phyloP scores from a whole-genome alignment of 2,113 vertebrate species.

The Cervus canadensis region DNA sequence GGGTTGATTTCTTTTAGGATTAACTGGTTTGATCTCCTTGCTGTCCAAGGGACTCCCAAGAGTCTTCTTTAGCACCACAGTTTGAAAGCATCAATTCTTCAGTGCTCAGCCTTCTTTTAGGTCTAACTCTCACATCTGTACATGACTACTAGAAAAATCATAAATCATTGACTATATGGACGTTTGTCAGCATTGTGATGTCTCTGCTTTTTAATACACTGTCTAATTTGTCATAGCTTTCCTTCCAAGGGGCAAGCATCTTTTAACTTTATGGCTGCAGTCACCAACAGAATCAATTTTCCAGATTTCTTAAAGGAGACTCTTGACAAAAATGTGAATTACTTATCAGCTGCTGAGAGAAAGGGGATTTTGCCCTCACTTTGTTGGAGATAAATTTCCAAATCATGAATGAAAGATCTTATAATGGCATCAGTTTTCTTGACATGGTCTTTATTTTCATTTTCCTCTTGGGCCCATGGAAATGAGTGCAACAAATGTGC shows the following conservation, averaged over 20 bases:
- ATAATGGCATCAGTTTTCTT: not conserved
- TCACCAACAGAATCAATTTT: constrained; percentile 46
- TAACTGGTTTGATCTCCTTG: not conserved
- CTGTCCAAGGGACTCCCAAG: not conserved
- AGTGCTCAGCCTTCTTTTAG: not conserved
- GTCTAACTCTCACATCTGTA: not conserved
- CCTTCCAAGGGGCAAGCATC: not conserved
- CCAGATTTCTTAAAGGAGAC: constrained; percentile 24
- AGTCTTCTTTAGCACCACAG: not conserved
- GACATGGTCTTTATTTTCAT: not conserved
- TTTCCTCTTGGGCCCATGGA: not conserved
- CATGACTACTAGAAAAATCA: not conserved
- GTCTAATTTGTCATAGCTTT: too few relatives aligned
- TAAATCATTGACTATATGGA: too few relatives aligned
- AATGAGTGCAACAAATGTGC: not conserved
- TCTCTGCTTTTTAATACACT: too few relatives aligned
- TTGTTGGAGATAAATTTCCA: constrained; percentile 44
- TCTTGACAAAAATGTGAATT: constrained; percentile 46
- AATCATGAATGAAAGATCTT: not conserved
- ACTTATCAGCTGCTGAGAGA: constrained; percentile 39
- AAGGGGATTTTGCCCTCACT: not conserved
- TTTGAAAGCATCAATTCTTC: not conserved
- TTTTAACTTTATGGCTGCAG: not conserved
- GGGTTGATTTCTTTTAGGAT: not conserved
- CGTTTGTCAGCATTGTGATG: too few relatives aligned